Evolutionary conservation across 2,113 vertebrate species (phyloP).

Genomic region (Rhizomys pruinosus): DNA sequence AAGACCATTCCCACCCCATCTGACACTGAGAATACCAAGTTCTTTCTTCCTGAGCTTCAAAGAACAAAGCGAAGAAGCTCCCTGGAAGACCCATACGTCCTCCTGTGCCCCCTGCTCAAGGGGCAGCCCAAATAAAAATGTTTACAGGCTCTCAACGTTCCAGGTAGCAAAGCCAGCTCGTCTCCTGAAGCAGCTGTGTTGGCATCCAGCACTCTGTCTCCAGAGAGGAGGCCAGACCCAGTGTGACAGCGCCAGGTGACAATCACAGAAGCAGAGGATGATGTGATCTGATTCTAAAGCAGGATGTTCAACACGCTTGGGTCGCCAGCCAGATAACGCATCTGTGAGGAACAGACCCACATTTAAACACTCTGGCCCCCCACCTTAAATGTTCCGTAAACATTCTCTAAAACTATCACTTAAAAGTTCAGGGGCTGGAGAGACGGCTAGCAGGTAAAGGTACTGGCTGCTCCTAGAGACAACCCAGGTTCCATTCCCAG

Average conservation of each 20-base stretch:
- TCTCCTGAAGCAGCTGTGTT: not conserved
- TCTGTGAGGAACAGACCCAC: conserved; percentile 38
- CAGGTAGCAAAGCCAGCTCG: conserved; percentile 57
- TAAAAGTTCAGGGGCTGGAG: too few species aligned
- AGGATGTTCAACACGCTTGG: conserved; percentile 42
- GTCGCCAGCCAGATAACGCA: conserved; percentile 53
- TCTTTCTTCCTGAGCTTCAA: not conserved
- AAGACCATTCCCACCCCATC: not conserved
- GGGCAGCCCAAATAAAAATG: not conserved
- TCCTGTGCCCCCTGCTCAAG: not conserved
- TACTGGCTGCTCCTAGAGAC: too few species aligned
- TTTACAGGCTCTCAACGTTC: conserved; percentile 52
- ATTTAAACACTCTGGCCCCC: not conserved
- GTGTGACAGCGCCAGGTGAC: conserved; percentile 71
- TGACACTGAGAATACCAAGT: not conserved
- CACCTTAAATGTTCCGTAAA: conserved; percentile 21
- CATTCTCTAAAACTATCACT: not conserved
- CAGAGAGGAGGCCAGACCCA: conserved; percentile 32
- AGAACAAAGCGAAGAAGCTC: not conserved
- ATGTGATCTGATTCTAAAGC: conserved; percentile 58
- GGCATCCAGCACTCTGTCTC: conserved; percentile 64
- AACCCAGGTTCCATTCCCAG: too few species aligned
- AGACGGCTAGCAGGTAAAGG: too few species aligned
- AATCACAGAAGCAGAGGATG: conserved; percentile 58
- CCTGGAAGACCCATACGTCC: not conserved